Evolutionary conservation across 2,113 vertebrate species (phyloP).

Genomic region (Okapia johnstoni): DNA sequence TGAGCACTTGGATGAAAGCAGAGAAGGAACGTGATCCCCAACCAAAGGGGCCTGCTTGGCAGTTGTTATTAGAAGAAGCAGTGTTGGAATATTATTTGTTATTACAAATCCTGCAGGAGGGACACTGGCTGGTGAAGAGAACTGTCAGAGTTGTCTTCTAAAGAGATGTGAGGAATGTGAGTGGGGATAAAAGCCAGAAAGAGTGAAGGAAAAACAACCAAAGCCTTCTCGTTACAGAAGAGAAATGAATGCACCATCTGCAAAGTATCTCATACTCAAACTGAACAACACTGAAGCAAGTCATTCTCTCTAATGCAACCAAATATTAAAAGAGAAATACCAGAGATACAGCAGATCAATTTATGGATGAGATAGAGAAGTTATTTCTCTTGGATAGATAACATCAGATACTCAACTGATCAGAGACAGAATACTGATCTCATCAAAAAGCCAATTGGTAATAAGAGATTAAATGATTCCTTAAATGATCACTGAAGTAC

Average conservation of each 20-base stretch:
- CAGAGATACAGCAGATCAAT: background rate
- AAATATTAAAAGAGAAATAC: background rate
- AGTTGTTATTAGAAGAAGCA: background rate
- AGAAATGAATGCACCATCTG: background rate
- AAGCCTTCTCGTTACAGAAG: background rate
- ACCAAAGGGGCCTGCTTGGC: background rate
- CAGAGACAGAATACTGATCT: background rate
- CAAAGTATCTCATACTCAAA: background rate
- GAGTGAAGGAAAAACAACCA: background rate
- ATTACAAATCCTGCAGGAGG: background rate
- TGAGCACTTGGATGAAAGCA: background rate
- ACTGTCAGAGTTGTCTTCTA: background rate
- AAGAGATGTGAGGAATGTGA: background rate
- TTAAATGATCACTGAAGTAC: background rate
- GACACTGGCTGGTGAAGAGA: background rate
- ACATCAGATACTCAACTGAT: background rate
- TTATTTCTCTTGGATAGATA: background rate
- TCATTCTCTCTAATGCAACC: background rate
- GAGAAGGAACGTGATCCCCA: background rate
- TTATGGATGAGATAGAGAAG: background rate
- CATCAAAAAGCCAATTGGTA: background rate
- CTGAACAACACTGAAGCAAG: background rate
- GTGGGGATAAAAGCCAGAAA: background rate
- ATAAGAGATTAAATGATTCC: background rate
- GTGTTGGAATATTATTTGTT: background rate